Evolutionary conservation across 2,797 vertebrate genomes (phyloP), one percentile per base, ranked within the genome.

Genomic region (Centropyge bicolor): DNA sequence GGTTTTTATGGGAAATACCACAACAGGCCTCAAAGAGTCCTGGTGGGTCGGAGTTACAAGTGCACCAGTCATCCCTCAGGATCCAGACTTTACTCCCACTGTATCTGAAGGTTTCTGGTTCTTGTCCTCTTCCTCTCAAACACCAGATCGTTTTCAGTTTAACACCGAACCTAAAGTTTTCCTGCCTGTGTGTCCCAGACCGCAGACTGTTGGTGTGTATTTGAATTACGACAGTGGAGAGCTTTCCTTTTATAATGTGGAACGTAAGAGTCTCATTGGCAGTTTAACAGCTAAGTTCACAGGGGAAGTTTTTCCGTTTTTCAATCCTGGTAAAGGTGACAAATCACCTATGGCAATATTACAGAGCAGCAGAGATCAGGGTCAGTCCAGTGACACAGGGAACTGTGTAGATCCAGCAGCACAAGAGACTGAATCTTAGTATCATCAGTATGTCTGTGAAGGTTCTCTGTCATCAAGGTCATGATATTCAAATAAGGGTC

Each of bases 31-130:
- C 4, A 95, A 95, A 75, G 0, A 0, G 38, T 93, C 81, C 36
- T 95, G 95, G 94, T 87, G 92, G 82, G 52, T 95, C 2, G 95
- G 95, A 45, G 86, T 94, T 17, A 76, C 75, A n/a, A 79, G 43
- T 67, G 27, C 0, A 19, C 0, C 20, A 24, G 1, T 1, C 24
- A 45, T 66, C 16, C 8, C n/a, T 27, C 0, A 0, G 0, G 0
- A 7, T 0, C 0, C 0, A 0, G 0, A 63, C 2, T 24, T 22
- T 36, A 0, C 0, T 40, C 48, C 82, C 9, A 57, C 62, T n/a
- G 31, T 56, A 14, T 72, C 59, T 0, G 35, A 73, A 0, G 91
- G 91, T 46, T 93, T 65, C 85, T 94, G 85, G 92, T 93, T 92
- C 67, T 64, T 95, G 74, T 94, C 76, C n/a, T 95, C 80, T 0